These are phyloP conservation scores for Steromphala cineraria DNA, from an alignment of 2,888 invertebrate genomes.

Conservation along the genomic window DNA sequence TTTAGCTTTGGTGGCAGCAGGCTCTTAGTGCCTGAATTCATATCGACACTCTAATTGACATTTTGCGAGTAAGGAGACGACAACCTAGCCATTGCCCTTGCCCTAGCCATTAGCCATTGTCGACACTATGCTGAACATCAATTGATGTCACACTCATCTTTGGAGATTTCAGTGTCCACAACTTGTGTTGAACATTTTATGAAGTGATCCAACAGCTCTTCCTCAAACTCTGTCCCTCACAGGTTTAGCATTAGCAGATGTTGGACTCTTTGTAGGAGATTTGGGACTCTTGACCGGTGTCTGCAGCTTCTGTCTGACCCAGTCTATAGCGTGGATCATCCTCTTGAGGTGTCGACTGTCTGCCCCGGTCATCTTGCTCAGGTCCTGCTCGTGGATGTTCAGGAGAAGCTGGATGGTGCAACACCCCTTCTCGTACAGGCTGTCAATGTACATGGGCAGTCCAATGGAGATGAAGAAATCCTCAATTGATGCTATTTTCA, in stretches of 20 bases:
- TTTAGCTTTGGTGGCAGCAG: no score
- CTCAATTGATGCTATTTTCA: conserved; percentile 69
- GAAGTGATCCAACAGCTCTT: not conserved
- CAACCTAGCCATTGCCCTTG: no score
- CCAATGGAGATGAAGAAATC: conserved; percentile 73
- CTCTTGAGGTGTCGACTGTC: conserved; percentile 67
- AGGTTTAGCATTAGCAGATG: not conserved
- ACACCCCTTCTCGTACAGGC: conserved; percentile 48
- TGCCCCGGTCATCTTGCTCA: conserved; percentile 59
- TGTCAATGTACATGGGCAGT: conserved; percentile 72
- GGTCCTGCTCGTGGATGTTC: conserved; percentile 57
- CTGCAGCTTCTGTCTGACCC: conserved; percentile 61
- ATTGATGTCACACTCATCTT: no score
- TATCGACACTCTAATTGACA: no score
- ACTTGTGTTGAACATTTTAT: not conserved
- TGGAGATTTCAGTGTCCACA: no score
- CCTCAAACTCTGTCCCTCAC: not conserved
- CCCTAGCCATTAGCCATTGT: no score
- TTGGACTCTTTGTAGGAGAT: not conserved
- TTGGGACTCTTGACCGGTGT: conserved; percentile 40
- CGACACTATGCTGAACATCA: no score
- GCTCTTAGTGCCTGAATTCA: no score
- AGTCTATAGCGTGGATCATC: conserved; percentile 68
- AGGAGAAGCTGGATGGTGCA: conserved; percentile 62
- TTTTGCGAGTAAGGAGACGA: no score